A percentile compares a stretch with the other conserved stretches of the same genome.
Evolutionary conservation across 2,113 vertebrate genomes (phyloP).

Genomic region (Crocuta crocuta): DNA sequence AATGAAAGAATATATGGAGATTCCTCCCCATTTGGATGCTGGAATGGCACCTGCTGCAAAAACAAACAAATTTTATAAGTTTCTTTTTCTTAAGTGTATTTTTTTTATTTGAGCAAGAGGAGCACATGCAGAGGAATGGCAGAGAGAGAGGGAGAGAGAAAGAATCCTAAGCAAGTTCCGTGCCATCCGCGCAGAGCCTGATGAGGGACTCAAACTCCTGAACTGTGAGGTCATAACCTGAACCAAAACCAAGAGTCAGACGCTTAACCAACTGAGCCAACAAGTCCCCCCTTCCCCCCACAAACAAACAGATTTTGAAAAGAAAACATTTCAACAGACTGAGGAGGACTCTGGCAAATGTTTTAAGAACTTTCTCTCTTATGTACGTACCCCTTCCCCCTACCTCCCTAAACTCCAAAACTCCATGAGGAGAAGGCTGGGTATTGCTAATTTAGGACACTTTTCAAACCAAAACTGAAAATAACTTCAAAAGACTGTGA

Average conservation of each 20-base stretch:
- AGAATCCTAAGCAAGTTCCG: no score
- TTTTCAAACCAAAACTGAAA: slow-evolving; percentile 53
- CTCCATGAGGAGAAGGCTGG: neutral
- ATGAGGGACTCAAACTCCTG: no score
- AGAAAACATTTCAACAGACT: neutral
- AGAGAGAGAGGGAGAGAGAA: no score
- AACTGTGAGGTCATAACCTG: no score
- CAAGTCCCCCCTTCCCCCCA: no score
- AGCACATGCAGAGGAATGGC: no score
- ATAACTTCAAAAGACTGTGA: slow-evolving; percentile 26
- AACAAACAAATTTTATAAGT: neutral
- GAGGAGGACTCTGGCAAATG: neutral
- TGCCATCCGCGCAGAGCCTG: no score
- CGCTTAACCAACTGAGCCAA: no score
- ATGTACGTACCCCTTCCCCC: rapidly evolving
- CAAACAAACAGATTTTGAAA: no score
- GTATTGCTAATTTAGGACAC: neutral
- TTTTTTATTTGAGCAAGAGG: no score
- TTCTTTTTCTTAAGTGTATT: no score
- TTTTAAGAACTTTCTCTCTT: neutral
- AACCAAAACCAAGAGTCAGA: no score
- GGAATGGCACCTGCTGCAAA: neutral
- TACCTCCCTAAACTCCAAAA: neutral
- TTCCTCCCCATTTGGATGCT: neutral
- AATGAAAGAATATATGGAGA: neutral